Percentiles rank a stretch among this genome's conserved stretches.
These are phyloP conservation scores for Cydia strobilella DNA, from an alignment of 1,140 invertebrate genomes.

Conservation along the genomic window DNA sequence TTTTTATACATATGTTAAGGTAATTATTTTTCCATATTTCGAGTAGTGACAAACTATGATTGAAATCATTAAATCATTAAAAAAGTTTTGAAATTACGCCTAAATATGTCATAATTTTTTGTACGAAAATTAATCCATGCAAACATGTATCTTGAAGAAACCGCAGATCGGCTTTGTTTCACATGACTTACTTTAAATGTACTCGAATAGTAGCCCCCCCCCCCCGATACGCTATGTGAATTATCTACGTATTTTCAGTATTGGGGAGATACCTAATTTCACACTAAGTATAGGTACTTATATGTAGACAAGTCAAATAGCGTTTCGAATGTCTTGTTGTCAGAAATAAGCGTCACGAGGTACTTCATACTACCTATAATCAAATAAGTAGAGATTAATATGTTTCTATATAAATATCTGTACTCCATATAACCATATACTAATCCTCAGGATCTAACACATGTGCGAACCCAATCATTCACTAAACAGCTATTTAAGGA, in stretches of 20 bases:
- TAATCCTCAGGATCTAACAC: background rate
- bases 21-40: no score
- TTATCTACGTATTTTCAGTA: no score
- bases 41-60: no score
- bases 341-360: background rate
- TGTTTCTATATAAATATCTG: background rate
- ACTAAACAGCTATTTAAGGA: constrained; percentile 5
- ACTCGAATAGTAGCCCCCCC: no score
- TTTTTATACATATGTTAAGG: no score
- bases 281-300: no score
- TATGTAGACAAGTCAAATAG: no score
- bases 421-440: background rate
- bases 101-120: background rate
- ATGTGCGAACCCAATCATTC: background rate
- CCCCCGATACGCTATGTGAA: no score
- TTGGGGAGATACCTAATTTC: no score
- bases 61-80: no score
- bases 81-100: background rate
- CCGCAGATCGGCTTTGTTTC: background rate
- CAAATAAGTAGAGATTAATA: background rate
- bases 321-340: background rate
- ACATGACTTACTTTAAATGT: no score
- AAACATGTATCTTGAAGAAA: background rate
- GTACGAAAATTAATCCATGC: background rate
- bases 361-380: background rate